phyloP scores from a whole-genome alignment of 2,113 vertebrate genomes.

The Semnornis frantzii region DNA sequence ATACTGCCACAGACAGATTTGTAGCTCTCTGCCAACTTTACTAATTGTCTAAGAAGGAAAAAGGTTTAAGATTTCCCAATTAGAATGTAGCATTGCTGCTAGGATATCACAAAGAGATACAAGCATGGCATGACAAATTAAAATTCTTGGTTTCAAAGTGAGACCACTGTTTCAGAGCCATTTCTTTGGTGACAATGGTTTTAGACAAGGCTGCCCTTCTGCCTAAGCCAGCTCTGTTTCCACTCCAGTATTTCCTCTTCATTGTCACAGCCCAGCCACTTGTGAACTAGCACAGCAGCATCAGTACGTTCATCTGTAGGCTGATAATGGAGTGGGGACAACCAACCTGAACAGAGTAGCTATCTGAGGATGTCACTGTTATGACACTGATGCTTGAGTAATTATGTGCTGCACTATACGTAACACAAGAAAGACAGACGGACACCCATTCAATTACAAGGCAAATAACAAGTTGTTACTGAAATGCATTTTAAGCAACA shows the following conservation, averaged over 20 bases:
- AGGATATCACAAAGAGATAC: not conserved
- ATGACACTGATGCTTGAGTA: rapidly evolving
- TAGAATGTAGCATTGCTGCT: not conserved
- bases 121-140: not conserved
- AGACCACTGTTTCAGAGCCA: not conserved
- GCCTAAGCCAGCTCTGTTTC: not conserved
- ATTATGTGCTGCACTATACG: not conserved
- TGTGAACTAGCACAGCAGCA: not conserved
- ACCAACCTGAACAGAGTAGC: not conserved
- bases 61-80: not conserved
- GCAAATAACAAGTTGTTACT: not conserved
- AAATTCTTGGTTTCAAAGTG: not conserved
- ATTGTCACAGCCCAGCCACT: not conserved
- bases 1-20: not conserved
- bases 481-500: not conserved
- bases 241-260: not conserved
- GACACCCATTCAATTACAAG: not conserved
- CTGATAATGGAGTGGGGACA: not conserved
- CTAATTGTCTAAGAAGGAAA: not conserved
- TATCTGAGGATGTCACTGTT: not conserved
- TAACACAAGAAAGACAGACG: not conserved
- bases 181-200: not conserved
- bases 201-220: not conserved
- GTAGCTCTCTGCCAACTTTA: not conserved
- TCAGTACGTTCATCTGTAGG: not conserved